Evolutionary conservation across 2,888 invertebrate species (phyloP).

Genomic region (Gymnoscelis rufifasciata): DNA sequence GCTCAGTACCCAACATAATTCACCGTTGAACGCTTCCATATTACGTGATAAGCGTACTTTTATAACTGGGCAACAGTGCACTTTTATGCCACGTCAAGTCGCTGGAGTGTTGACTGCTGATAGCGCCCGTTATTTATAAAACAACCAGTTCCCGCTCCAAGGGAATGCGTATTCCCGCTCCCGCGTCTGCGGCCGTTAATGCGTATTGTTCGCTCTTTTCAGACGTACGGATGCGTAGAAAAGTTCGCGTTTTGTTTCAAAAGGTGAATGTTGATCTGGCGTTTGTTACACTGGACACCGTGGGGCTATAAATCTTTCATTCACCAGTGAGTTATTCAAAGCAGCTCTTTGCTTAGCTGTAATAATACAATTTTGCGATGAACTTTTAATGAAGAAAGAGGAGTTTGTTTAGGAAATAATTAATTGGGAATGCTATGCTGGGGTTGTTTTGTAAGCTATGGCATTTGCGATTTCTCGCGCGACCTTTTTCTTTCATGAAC

Average conservation of each 20-base stretch:
- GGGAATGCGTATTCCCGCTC: conserved; percentile 52
- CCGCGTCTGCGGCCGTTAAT: conserved; percentile 38
- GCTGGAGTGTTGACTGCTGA: conserved; percentile 73
- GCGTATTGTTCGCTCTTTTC: conserved; percentile 53
- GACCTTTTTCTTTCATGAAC: background rate
- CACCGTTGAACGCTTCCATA: conserved; percentile 73
- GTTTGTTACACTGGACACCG: conserved; percentile 41
- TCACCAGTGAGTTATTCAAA: conserved; percentile 41
- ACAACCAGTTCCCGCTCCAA: conserved; percentile 67
- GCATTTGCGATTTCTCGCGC: background rate
- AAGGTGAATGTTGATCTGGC: conserved; percentile 32
- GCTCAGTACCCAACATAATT: conserved; percentile 72
- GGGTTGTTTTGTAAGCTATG: conserved; percentile 1
- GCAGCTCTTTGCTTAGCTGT: conserved; percentile 34
- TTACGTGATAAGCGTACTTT: conserved; percentile 69
- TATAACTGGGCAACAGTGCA: conserved; percentile 52
- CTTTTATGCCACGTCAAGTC: conserved; percentile 67
- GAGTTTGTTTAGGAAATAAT: conserved; percentile 27
- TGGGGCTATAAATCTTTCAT: conserved; percentile 42
- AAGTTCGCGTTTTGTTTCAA: conserved; percentile 44
- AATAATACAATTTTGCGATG: conserved; percentile 29
- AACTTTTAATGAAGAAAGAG: conserved; percentile 28
- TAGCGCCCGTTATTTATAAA: conserved; percentile 76
- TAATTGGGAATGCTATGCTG: conserved; percentile 21
- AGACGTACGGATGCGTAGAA: conserved; percentile 53